Evolutionary conservation across 2,888 invertebrate genomes (phyloP), one percentile per base, ranked within the genome.

Genomic region (Elegia similella): DNA sequence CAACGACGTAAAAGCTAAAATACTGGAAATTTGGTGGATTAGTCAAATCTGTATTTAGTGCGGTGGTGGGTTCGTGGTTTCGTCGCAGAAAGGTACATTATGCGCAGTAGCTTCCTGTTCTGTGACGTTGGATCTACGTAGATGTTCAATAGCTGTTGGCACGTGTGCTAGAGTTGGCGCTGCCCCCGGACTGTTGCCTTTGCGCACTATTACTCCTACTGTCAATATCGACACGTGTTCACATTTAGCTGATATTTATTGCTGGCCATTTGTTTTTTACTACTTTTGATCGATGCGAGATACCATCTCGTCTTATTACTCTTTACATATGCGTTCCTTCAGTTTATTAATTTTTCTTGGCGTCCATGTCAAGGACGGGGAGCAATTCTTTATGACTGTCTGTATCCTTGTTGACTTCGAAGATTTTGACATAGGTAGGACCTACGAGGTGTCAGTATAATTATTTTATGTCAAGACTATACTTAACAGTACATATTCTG

Each of bases 1-100:
- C 86, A 87, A 87, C 80, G 79, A 82, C 87, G 86, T 78, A 82
- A 77, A 80, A 70, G 82, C 78, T 62, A 78, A 89, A 88, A 86
- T 84, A 73, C 83, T 79, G 78, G 77, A 79, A 78, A 75, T 75
- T 73, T 72, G 71, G 75, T 73, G 64, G 64, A 77, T 84, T 81
- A 76, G 80, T 84, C 75, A 74, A 73, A 71, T 72, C 68, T 61
- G 66, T 77, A 78, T 78, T 83, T 73, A 72, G 70, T 67, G 64
- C 70, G 62, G 68, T 65, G 68, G 62, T 62, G 64, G 70, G 65
- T 63, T 59, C 64, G 65, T 67, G 60, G 62, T 69, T 70, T 69
- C 71, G 73, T 75, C 65, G 64, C 73, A 70, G 75, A 80, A 76
- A 74, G 68, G 80, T 77, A 12, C 50, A 34, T 85, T 83, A 79